phyloP scores from a whole-genome alignment of 2,888 invertebrate species.

The Habrosyne pyritoides region DNA sequence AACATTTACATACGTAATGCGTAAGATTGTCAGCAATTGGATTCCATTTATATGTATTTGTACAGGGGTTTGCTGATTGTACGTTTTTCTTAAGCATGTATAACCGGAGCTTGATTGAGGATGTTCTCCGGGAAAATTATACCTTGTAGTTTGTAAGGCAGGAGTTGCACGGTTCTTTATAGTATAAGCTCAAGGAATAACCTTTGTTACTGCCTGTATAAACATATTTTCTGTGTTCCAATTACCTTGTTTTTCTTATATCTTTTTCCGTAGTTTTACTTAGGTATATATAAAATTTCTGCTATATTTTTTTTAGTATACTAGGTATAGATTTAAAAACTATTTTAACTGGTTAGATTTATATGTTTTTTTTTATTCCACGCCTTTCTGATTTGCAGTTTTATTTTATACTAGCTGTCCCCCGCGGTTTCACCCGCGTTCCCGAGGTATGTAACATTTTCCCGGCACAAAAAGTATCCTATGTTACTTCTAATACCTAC shows the following conservation, averaged over 20 bases:
- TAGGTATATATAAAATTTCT: too few relatives aligned
- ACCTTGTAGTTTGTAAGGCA: background rate
- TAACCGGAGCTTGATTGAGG: conserved; percentile 33
- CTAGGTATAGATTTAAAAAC: too few relatives aligned
- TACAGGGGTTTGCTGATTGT: conserved; percentile 27
- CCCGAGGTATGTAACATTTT: too few relatives aligned
- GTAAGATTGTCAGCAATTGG: conserved; percentile 13
- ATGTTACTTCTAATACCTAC: too few relatives aligned
- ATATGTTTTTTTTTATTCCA: too few relatives aligned
- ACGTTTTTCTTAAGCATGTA: conserved; percentile 18
- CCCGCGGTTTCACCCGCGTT: too few relatives aligned
- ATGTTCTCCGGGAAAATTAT: conserved; percentile 12
- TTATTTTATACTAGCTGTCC: too few relatives aligned
- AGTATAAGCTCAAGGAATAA: background rate
- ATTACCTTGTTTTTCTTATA: background rate
- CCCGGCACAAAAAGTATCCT: too few relatives aligned
- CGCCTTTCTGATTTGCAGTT: too few relatives aligned
- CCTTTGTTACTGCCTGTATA: background rate
- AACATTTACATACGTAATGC: conserved; percentile 10
- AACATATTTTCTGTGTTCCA: conserved; percentile 1
- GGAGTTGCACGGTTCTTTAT: background rate
- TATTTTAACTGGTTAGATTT: too few relatives aligned
- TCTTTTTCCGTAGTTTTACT: background rate
- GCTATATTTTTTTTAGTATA: too few relatives aligned
- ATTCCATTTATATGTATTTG: conserved; percentile 18